phyloP scores from a whole-genome alignment of 2,797 vertebrate species.

The Heliangelus exortis region DNA sequence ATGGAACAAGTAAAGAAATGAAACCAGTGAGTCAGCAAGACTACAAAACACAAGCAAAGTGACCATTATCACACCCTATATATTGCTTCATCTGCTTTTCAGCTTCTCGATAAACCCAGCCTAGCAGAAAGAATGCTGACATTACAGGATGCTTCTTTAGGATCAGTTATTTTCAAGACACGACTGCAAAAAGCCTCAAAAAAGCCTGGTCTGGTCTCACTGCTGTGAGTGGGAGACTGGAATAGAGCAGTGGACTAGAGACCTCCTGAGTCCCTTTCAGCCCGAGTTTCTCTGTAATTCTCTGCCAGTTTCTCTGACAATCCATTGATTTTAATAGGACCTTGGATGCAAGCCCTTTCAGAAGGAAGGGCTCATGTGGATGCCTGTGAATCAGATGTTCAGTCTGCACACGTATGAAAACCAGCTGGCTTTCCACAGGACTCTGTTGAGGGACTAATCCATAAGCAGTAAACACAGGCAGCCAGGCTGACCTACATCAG shows the following conservation, averaged over 20 bases:
- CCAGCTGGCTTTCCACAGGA: neutral
- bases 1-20: neutral
- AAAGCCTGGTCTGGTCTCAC: neutral
- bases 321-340: neutral
- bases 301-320: neutral
- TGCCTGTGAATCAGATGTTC: neutral
- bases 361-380: neutral
- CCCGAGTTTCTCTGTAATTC: rapidly evolving
- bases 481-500: neutral
- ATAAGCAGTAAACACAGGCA: conserved; percentile 9
- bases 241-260: neutral
- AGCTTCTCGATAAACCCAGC: neutral
- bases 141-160: neutral
- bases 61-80: neutral
- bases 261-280: neutral
- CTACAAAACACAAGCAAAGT: neutral
- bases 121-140: conserved; percentile 6
- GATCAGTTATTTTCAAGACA: conserved; percentile 21
- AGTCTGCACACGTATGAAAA: neutral
- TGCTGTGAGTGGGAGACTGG: neutral
- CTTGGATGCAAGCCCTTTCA: neutral
- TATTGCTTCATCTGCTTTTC: neutral
- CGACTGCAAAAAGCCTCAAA: neutral
- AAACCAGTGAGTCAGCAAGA: neutral
- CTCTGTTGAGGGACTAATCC: neutral